Evolutionary conservation across 2,888 invertebrate species (phyloP).

Genomic region (Tipula unca): DNA sequence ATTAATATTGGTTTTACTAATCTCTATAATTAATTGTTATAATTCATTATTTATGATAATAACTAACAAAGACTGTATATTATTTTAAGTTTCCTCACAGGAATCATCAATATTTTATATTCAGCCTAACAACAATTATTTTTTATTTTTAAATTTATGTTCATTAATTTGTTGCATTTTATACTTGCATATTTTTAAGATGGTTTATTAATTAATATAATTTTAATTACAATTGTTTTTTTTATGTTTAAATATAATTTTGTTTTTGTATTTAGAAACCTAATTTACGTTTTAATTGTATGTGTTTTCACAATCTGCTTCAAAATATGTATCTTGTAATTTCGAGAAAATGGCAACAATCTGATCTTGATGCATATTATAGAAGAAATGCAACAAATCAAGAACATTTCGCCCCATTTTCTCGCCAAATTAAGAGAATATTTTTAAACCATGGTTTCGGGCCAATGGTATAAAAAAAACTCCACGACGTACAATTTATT

Average conservation of each 20-base stretch:
- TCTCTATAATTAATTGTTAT: neutral
- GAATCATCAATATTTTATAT: neutral
- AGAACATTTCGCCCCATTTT: too few species aligned
- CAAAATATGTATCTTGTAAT: neutral
- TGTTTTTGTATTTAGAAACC: neutral
- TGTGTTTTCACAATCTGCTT: neutral
- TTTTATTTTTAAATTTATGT: neutral
- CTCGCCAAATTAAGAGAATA: neutral
- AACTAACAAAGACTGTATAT: neutral
- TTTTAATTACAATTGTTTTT: neutral
- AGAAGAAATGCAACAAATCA: too few species aligned
- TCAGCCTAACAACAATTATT: too few species aligned
- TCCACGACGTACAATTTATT: neutral
- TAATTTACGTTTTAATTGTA: neutral
- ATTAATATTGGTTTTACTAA: neutral
- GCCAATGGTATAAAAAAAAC: neutral
- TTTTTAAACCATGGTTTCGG: neutral
- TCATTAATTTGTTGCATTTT: neutral
- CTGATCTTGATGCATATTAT: too few species aligned
- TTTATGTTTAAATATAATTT: neutral
- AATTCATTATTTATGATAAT: neutral
- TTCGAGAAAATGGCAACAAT: neutral
- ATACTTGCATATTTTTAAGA: neutral
- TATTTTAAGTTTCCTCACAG: neutral
- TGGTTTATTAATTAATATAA: neutral